A percentile compares a stretch with the other conserved stretches of the same genome.
Conservation (phyloP, 1,140 invertebrate species). For the Melitaea cinxia region DNA sequence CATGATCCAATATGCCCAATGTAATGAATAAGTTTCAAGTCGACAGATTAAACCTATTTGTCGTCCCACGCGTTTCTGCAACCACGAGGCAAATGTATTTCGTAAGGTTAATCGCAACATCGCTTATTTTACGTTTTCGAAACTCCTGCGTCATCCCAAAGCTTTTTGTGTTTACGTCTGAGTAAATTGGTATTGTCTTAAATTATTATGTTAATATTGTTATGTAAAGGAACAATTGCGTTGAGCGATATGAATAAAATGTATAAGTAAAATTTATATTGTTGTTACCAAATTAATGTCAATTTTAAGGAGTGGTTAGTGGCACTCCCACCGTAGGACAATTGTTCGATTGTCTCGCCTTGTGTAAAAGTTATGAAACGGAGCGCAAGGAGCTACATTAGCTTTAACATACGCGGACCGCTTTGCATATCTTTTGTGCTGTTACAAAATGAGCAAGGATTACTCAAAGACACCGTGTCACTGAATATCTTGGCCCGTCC, state of each 20-base stretch:
- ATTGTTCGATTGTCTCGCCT: constrained; percentile 61
- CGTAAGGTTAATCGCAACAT: constrained; percentile 78
- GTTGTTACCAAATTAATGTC: background rate
- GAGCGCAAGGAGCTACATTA: constrained; percentile 61
- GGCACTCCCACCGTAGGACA: constrained; percentile 41
- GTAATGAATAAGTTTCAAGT: constrained; percentile 39
- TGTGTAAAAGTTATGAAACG: constrained; percentile 77
- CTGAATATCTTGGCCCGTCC: constrained; percentile 48
- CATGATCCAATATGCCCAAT: constrained; percentile 17
- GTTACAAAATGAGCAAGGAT: constrained; percentile 67
- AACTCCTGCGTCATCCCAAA: constrained; percentile 72
- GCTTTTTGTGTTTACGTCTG: constrained; percentile 58
- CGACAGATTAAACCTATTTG: constrained; percentile 72
- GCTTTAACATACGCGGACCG: constrained; percentile 51
- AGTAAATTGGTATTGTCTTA: constrained; percentile 45
- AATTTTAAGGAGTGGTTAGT: constrained; percentile 18
- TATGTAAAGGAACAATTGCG: constrained; percentile 12
- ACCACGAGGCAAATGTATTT: constrained; percentile 72
- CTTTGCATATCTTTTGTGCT: constrained; percentile 61
- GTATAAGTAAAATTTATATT: background rate
- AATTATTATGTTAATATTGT: constrained; percentile 22
- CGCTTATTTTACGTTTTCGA: constrained; percentile 79
- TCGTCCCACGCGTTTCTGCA: constrained; percentile 76
- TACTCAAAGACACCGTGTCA: constrained; percentile 56
- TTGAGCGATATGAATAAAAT: background rate